Percentiles rank a stretch among this genome's conserved stretches.
These are phyloP conservation scores for Drosophila miranda DNA, from an alignment of 1,140 invertebrate species.

Conservation along the genomic window DNA sequence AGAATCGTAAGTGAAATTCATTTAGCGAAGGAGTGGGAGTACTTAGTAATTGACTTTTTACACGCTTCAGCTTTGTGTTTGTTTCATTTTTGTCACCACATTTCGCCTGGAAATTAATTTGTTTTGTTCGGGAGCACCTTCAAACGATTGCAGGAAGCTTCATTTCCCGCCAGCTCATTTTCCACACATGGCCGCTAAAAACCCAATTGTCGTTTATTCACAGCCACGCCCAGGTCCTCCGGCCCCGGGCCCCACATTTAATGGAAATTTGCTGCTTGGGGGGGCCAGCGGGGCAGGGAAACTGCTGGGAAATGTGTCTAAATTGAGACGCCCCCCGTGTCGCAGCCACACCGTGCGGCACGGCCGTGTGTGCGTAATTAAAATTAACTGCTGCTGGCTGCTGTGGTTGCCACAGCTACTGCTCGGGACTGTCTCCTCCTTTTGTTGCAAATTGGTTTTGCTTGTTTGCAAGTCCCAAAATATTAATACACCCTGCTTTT, in stretches of 20 bases:
- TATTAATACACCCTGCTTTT: slow-evolving; percentile 41
- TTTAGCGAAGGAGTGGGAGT: slow-evolving; percentile 22
- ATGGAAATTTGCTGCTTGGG: slow-evolving; percentile 77
- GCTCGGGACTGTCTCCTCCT: not conserved
- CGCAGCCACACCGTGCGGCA: slow-evolving; percentile 52
- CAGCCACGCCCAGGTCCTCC: slow-evolving; percentile 18
- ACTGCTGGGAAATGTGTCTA: slow-evolving; percentile 64
- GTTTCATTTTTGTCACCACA: slow-evolving; percentile 3
- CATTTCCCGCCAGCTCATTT: slow-evolving; percentile 53
- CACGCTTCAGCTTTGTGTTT: slow-evolving; percentile 28
- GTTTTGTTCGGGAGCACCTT: slow-evolving; percentile 70
- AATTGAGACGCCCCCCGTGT: slow-evolving; percentile 72
- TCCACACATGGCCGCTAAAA: slow-evolving; percentile 55
- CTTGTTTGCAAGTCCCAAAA: slow-evolving; percentile 58
- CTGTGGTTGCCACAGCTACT: slow-evolving; percentile 21
- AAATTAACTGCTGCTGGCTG: slow-evolving; percentile 69
- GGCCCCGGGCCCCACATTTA: slow-evolving; percentile 47
- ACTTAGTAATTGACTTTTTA: slow-evolving; percentile 29
- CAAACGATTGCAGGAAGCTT: slow-evolving; percentile 65
- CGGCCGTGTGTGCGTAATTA: slow-evolving; percentile 67
- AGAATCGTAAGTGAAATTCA: slow-evolving; percentile 37
- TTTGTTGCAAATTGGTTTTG: slow-evolving; percentile 73
- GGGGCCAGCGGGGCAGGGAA: no score
- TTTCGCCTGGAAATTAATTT: slow-evolving; percentile 67
- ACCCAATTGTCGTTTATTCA: slow-evolving; percentile 72